Base-by-base conservation (phyloP, 1,140 invertebrate species). In the Macrotrachela quadricornifera region DNA sequence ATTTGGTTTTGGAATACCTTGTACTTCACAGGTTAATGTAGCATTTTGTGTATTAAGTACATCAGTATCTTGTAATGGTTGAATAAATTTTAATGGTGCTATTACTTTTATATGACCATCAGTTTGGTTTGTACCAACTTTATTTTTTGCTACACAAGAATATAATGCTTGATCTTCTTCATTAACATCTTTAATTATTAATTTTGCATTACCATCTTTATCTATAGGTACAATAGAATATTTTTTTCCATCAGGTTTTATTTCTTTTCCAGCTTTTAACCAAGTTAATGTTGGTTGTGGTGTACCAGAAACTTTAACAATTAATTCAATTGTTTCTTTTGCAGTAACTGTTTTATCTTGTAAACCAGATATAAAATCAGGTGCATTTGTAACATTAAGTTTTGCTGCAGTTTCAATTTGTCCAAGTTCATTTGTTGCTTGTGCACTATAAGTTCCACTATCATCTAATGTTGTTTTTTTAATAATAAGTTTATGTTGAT, bases 1-100 rank as follows among this genome's bases (percentile, higher is more conserved):
- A 61, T 80, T 84, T 11, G 91, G 90, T 65, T 85, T 84, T 0
- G 92, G 92, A 69, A 83, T 85, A 4, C 91, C 92, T 63, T 87
- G 95, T 10, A 54, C 36, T 48, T 48, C 44, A 40, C 39, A 48
- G 8, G 46, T 30, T 30, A 30, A 30, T 30, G 21, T 30, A 2
- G 21, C 21, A 30, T 30, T 30, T 30, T 30, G 21, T 30, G 21
- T 30, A 4, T 2, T 30, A 4, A 30, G 8, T 30, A 30, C 21
- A 30, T 46, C 51, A 15, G 46, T 36, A 18, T 46, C 40, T 12
- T 47, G 39, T n/a, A 53, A 40, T 21, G 45, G 51, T 16, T 46
- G 37, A 36, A 44, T 39, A 17, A 54, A 30, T 47, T 53, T 53
- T 0, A 53, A 30, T 30, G 51, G 21, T 30, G 46, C 44, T 18